Percentiles rank a stretch among this genome's conserved stretches.
These are phyloP conservation scores for Brachyptera putata DNA, from an alignment of 2,888 invertebrate genomes.

Conservation along the genomic window DNA sequence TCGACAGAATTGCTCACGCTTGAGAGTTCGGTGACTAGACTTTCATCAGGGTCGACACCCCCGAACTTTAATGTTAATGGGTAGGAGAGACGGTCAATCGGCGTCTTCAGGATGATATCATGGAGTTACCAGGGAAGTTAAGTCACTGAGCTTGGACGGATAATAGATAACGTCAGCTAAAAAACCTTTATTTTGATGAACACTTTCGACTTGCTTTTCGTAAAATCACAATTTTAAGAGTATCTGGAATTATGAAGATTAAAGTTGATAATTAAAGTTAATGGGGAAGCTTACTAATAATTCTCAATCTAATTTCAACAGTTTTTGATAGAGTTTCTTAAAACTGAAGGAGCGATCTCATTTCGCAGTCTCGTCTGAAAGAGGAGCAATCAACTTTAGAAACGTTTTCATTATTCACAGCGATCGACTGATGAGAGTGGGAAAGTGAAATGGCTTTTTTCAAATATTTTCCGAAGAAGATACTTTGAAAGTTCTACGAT, in stretches of 20 bases:
- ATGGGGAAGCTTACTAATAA: not conserved
- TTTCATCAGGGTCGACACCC: not conserved
- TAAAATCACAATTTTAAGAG: not conserved
- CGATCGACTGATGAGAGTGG: no score
- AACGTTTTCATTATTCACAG: no score
- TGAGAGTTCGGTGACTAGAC: not conserved
- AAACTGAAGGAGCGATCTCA: no score
- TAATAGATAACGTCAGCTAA: slow-evolving; percentile 17
- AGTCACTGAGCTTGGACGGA: slow-evolving; percentile 6
- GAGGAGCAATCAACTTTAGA: no score
- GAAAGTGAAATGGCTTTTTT: no score
- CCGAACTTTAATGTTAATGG: no score
- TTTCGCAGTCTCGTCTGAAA: no score
- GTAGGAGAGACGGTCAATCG: no score
- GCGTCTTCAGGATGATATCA: no score
- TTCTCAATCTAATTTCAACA: not conserved
- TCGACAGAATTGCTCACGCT: slow-evolving; percentile 19
- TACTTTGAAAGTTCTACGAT: no score
- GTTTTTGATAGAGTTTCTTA: not conserved
- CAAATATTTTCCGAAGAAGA: no score
- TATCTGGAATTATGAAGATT: not conserved
- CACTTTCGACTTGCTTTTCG: not conserved
- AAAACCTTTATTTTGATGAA: slow-evolving; percentile 8
- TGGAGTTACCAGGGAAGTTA: no score
- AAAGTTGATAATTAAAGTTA: slow-evolving; percentile 9